Percentiles rank a stretch among this genome's conserved stretches.
These are phyloP conservation scores for Xiphophorus birchmanni DNA, from an alignment of 2,797 vertebrate species.

Conservation along the genomic window DNA sequence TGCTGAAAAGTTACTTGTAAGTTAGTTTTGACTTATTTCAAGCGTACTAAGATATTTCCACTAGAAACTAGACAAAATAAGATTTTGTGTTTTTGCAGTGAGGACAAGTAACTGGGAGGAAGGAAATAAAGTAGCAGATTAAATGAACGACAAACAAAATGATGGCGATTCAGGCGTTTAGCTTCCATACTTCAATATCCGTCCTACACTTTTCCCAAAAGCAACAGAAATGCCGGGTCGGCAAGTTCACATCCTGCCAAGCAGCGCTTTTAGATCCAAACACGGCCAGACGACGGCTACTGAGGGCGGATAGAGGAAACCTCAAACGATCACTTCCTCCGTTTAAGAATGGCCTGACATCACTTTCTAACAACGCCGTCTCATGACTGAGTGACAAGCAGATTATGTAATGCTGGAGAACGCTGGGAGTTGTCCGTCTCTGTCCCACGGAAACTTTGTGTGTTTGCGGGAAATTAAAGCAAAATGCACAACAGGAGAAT, in stretches of 20 bases:
- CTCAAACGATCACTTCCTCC: constrained; percentile 68
- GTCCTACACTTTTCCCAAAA: not conserved
- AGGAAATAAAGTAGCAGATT: not conserved
- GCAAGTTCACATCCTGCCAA: constrained; percentile 48
- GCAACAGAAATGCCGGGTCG: constrained; percentile 16
- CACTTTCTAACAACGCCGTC: constrained; percentile 57
- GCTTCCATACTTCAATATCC: not conserved
- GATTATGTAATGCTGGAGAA: constrained; percentile 43
- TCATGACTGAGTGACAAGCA: constrained; percentile 59
- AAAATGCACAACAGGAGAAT: not conserved
- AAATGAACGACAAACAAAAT: not conserved
- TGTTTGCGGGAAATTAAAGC: constrained; percentile 12
- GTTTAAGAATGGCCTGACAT: constrained; percentile 72
- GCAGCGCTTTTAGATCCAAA: constrained; percentile 23
- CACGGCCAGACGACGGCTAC: constrained; percentile 39
- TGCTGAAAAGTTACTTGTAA: too few species aligned
- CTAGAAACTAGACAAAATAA: too few species aligned
- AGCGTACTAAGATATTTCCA: too few species aligned
- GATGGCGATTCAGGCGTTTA: not conserved
- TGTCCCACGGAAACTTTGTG: not conserved
- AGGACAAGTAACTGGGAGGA: not conserved
- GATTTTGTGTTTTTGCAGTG: too few species aligned
- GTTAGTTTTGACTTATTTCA: too few species aligned
- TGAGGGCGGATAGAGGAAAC: constrained; percentile 66
- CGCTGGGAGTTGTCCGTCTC: constrained; percentile 42